phyloP scores from a whole-genome alignment of 2,888 invertebrate genomes.

The Limnephilus marmoratus region DNA sequence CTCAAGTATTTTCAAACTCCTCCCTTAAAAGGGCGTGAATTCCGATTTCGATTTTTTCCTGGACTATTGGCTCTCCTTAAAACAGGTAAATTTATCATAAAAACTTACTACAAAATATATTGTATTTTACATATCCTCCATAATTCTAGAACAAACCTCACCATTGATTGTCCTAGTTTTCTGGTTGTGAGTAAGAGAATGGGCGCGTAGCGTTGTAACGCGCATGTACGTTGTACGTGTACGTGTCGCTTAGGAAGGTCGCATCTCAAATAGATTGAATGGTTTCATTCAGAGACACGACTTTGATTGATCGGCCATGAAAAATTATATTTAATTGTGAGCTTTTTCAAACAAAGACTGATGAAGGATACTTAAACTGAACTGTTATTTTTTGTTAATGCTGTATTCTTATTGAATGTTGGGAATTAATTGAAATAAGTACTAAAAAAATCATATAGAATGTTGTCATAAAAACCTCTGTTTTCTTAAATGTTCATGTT shows the following conservation, averaged over 20 bases:
- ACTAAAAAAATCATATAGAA: not conserved
- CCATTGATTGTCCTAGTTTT: not conserved
- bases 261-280: constrained; percentile 25
- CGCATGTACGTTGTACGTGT: not conserved
- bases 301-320: not conserved
- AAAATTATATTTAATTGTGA: not conserved
- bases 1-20: no score
- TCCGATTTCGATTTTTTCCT: no score
- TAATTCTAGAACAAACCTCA: not conserved
- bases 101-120: not conserved
- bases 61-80: no score
- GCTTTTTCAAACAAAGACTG: not conserved
- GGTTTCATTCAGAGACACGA: not conserved
- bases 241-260: not conserved
- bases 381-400: not conserved
- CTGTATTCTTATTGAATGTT: not conserved
- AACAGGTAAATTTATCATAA: no score
- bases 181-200: not conserved
- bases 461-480: not conserved
- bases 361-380: not conserved
- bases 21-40: no score
- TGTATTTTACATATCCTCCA: not conserved
- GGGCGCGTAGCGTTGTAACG: not conserved
- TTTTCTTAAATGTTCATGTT: not conserved
- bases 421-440: not conserved